These are phyloP conservation scores for Schrankia costaestrigalis DNA, from an alignment of 2,888 invertebrate genomes.

Conservation along the genomic window DNA sequence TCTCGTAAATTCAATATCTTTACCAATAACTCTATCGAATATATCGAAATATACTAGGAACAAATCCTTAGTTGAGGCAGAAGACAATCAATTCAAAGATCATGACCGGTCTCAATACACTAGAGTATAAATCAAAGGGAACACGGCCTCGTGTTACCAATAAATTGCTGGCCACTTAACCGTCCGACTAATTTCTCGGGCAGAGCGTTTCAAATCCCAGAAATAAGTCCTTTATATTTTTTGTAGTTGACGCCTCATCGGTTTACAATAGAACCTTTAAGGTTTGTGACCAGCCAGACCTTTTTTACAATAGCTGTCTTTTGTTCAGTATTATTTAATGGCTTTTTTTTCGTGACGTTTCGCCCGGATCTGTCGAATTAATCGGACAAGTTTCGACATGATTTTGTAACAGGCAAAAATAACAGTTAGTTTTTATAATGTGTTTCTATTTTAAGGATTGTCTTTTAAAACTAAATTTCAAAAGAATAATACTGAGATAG, in stretches of 20 bases:
- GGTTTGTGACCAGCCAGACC: conserved; percentile 6
- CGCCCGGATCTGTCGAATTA: conserved; percentile 26
- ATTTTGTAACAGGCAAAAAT: conserved; percentile 26
- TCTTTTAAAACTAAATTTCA: too few species aligned
- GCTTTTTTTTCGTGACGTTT: conserved; percentile 25
- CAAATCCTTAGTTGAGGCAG: too few species aligned
- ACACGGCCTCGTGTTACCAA: conserved; percentile 17
- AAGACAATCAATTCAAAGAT: too few species aligned
- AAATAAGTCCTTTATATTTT: conserved; percentile 30
- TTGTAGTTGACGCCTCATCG: conserved; percentile 22
- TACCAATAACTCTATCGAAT: too few species aligned
- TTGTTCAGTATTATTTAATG: conserved; percentile 28
- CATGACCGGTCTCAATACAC: too few species aligned
- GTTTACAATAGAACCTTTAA: conserved; percentile 28
- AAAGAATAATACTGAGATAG: too few species aligned
- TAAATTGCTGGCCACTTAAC: conserved; percentile 32
- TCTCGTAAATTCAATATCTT: too few species aligned
- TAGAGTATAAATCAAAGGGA: conserved; percentile 3
- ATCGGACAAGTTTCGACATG: conserved; percentile 31
- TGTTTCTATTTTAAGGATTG: conserved; percentile 17
- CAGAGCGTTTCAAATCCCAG: conserved; percentile 30
- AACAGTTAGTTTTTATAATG: conserved; percentile 23
- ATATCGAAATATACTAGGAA: too few species aligned
- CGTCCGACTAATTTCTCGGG: conserved; percentile 33
- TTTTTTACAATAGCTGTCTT: conserved; percentile 25